Evolutionary conservation across 2,113 vertebrate species (phyloP).

Genomic region (Carollia perspicillata): DNA sequence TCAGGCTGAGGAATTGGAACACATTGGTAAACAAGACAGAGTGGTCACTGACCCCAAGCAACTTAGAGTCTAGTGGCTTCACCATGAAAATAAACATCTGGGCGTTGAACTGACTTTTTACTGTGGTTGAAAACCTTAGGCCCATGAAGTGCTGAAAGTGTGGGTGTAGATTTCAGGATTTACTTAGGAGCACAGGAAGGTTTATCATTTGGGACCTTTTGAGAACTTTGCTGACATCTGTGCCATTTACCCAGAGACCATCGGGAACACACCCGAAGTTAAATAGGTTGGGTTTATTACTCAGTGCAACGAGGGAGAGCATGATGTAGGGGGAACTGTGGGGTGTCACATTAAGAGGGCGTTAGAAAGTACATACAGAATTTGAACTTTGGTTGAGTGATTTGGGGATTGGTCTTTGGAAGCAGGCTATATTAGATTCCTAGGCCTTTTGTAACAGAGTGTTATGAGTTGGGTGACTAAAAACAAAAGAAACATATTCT

Average conservation of each 20-base stretch:
- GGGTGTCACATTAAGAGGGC: background rate
- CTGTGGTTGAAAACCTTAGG: background rate
- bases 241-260: background rate
- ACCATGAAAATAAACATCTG: background rate
- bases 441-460: background rate
- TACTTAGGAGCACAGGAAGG: background rate
- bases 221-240: background rate
- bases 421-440: background rate
- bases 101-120: background rate
- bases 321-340: background rate
- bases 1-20: background rate
- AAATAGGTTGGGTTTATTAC: background rate
- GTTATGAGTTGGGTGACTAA: background rate
- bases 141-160: background rate
- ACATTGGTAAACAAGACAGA: background rate
- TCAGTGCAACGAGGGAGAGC: background rate
- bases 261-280: background rate
- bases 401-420: background rate
- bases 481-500: background rate
- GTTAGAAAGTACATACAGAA: background rate
- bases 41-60: background rate
- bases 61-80: background rate
- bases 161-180: background rate
- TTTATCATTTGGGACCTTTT: background rate
- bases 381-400: constrained; percentile 1